Evolutionary conservation across 2,797 vertebrate genomes (phyloP).

Genomic region (Serranus cabrilla): DNA sequence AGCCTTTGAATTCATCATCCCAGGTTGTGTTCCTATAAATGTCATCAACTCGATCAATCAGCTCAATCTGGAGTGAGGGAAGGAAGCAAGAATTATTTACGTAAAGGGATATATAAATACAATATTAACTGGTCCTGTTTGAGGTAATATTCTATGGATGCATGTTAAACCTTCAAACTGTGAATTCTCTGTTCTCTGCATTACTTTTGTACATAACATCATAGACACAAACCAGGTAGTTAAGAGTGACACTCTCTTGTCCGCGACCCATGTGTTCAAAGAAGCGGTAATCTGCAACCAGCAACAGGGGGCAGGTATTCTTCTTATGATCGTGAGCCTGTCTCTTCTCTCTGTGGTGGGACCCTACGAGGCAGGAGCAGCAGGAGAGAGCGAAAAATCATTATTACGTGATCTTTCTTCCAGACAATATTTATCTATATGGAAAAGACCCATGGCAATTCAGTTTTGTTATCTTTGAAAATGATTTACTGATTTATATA

Average conservation of each 20-base stretch:
- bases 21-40: constrained; percentile 98
- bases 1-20: constrained; percentile 91
- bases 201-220: not conserved
- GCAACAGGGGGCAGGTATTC: constrained; percentile 95
- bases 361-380: constrained; percentile 68
- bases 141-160: not conserved
- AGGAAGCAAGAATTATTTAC: constrained; percentile 13
- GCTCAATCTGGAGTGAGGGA: constrained; percentile 89
- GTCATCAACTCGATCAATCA: constrained; percentile 98
- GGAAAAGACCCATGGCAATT: not conserved
- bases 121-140: too few relatives aligned
- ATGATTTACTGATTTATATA: too few relatives aligned
- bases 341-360: constrained; percentile 86
- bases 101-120: too few relatives aligned
- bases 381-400: too few relatives aligned
- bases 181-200: not conserved
- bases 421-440: too few relatives aligned
- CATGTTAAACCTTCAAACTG: not conserved
- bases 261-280: constrained; percentile 94
- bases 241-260: constrained; percentile 97
- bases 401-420: too few relatives aligned
- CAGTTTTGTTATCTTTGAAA: too few relatives aligned
- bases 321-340: constrained; percentile 84
- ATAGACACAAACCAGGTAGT: constrained; percentile 91
- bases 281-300: constrained; percentile 98